Base-by-base conservation (phyloP, 2,888 invertebrate species). In the Epsilonema sp. region DNA sequence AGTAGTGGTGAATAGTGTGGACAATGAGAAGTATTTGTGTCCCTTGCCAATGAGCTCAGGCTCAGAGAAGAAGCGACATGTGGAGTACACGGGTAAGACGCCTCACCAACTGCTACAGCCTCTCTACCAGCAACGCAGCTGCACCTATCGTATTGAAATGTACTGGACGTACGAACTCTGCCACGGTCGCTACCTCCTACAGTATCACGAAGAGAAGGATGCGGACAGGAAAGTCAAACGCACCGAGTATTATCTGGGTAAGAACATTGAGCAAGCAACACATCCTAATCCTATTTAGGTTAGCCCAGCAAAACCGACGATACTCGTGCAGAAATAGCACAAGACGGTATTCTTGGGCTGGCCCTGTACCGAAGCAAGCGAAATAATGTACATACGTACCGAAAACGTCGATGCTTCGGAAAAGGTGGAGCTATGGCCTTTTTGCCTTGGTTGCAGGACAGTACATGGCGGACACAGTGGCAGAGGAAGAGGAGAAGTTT, bases 161-260 rank as follows among this genome's bases (percentile, higher is more conserved):
- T 92, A 87, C 62, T 92, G 92, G 92, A 85, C 85, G 0, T 92
- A 92, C 65, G 89, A 92, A 67, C 76, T 92, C 26, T 92, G 92
- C 59, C 92, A 92, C 67, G 90, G 90, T 0, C 74, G 77, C 56
- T 81, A 80, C 65, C 76, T 94, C 2, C 74, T 84, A 24, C 94
- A 97, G 65, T 97, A 84, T 65, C 92, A 97, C 65, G 92, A 94
- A 64, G 86, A 87, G 58, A 75, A 89, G 87, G 65, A 80, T n/a
- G 79, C 83, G 68, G 76, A 78, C 64, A 74, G 81, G 1, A 81
- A 79, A 54, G 16, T 42, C 20, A 42, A 48, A 16, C 45, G 56
- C 11, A 54, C 53, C 8, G 61, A 65, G 38, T 65, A 52, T 44
- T 59, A 55, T 45, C 51, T 64, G 23, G 63, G 64, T 25, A 55